Conservation (phyloP, 2,797 vertebrate genomes). For the Lutra lutra region DNA sequence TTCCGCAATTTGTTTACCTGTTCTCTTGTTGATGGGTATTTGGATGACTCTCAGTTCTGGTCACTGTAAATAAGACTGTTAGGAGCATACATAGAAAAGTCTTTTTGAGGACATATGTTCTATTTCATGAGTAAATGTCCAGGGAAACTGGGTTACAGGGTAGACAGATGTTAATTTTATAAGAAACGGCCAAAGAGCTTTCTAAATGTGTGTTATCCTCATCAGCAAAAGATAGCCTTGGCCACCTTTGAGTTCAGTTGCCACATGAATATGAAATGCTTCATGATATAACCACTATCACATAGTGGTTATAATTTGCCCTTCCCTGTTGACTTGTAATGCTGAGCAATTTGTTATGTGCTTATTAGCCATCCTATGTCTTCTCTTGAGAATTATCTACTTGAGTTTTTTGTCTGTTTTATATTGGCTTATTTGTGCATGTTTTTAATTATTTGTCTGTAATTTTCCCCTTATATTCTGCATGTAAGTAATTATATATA, state of each 20-base stretch:
- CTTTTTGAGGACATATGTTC: not conserved
- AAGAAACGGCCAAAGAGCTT: not conserved
- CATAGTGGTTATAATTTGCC: not conserved
- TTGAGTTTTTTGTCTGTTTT: not conserved
- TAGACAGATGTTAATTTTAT: not conserved
- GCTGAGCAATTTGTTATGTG: not conserved
- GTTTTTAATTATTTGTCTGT: not conserved
- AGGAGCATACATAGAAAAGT: not conserved
- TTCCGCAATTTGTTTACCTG: not conserved
- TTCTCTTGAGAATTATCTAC: not conserved
- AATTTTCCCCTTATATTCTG: not conserved
- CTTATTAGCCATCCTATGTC: not conserved
- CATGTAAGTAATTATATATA: not conserved
- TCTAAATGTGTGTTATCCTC: not conserved
- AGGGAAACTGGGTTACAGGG: not conserved
- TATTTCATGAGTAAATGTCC: not conserved
- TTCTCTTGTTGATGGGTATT: not conserved
- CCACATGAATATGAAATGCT: not conserved
- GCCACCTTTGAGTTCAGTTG: not conserved
- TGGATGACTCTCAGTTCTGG: not conserved
- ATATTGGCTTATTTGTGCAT: not conserved
- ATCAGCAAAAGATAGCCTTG: not conserved
- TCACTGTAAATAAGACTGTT: not conserved
- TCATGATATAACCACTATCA: not conserved
- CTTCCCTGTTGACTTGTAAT: not conserved